Evolutionary conservation across 1,140 invertebrate genomes (phyloP), one percentile per base, ranked within the genome.

Genomic region (Coptotermes formosanus): DNA sequence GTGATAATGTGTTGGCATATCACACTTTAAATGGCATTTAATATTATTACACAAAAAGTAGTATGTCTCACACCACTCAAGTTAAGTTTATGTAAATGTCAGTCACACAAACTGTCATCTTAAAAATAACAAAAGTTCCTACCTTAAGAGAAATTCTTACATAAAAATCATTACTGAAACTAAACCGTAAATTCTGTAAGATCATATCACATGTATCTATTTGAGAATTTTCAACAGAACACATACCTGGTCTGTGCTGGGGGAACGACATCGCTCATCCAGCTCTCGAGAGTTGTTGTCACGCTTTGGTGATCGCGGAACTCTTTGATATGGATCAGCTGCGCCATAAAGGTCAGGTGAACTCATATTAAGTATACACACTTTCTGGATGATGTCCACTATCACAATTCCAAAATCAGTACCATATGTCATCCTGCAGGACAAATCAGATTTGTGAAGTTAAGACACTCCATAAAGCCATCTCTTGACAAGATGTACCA

Each of bases 361-460:
- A 87, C 94, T 94, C 89, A 97, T 93, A 91, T 97, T 98, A 88
- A 98, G 92, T 88, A 99, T 93, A 91, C 96, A 96, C 86, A 95
- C 94, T 92, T 97, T 97, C 91, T 98, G 97, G 89, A 98, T 93
- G 91, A 97, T 96, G 93, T 99, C 98, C 89, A 99, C 94, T 91
- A 99, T 95, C 89, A 98, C 97, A 89, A 99, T 91, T 88, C 98
- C 98, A 88, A 95, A 95, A 91, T 99, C 98, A 91, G 97, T 98
- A 89, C 98, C 98, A 93, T 99, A 99, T 88, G 98, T 96, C 94
- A 99, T 94, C 90, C 98, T 99, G 92, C 69, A 92, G 90, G 11
- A 81, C 19, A 85, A 52, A 84, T 30, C 23, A 32, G n/a, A 23
- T n/a, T 52, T 16, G 1, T 64, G 25, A 23, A 64, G 14, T 9